Evolutionary conservation across 2,888 invertebrate species (phyloP), one percentile per base, ranked within the genome.

Genomic region (Tineola bisselliella): DNA sequence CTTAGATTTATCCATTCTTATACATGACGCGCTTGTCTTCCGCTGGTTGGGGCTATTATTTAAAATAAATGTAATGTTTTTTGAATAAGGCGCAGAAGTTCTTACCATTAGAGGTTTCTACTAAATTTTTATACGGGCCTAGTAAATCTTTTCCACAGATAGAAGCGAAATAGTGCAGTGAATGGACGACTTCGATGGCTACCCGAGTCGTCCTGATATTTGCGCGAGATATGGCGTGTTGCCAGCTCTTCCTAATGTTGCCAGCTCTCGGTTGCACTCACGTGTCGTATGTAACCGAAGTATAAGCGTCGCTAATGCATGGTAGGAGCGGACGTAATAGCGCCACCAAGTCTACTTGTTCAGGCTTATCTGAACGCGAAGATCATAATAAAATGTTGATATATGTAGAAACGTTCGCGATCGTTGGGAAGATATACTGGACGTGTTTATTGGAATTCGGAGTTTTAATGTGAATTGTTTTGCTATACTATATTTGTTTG

Each of bases 201-300:
- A 15, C 30, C 56, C 56, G 25, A 4, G 56, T 19, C 25, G 15
- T 17, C 33, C 13, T n/a, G 58, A 58, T n/a, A 58, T 31, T 54
- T 58, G 58, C 17, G 33, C 58, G 58, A n/a, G 58, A 58, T 58
- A 17, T 58, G 58, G 58, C 58, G 11, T 31, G 11, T 10, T 58
- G 58, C 58, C 58, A 58, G 58, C 58, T 58, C 58, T 58, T 58
- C 58, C 58, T 58, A 33, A 58, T 33, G 58, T 13, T 33, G 11
- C 48, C 48, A 17, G 38, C 38, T 48, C 15, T 13, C 48, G 15
- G 48, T 13, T 48, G 48, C 48, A 48, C 48, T 48, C 48, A 48
- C 13, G 8, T 48, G 6, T n/a, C n/a, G n/a, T 48, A 48, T 48
- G 48, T 54, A 25, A 54, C 11, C 54, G 25, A 13, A 11, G 18